These are phyloP conservation scores for Megalopta genalis DNA, from an alignment of 1,140 invertebrate genomes.

Conservation along the genomic window DNA sequence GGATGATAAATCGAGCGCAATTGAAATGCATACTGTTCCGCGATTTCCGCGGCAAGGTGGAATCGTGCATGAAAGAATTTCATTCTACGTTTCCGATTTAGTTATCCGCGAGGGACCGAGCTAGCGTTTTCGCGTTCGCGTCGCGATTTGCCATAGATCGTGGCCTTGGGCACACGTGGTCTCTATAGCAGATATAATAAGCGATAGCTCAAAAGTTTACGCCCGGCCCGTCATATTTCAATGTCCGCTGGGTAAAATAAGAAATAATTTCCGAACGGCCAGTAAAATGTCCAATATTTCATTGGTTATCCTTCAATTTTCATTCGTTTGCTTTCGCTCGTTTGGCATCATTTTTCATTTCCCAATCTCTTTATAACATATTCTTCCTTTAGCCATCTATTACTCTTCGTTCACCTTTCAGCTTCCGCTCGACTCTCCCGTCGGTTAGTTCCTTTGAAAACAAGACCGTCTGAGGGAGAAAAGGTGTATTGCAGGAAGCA, in stretches of 20 bases:
- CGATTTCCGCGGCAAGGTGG: too few species aligned
- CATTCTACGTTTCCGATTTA: too few species aligned
- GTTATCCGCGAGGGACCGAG: too few species aligned
- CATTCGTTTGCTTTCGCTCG: conserved; percentile 4
- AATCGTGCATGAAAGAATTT: too few species aligned
- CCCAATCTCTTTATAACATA: conserved; percentile 48
- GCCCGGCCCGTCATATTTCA: background rate
- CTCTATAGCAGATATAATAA: background rate
- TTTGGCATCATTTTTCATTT: conserved; percentile 46
- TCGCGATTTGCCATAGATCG: too few species aligned
- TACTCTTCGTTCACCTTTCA: conserved; percentile 50
- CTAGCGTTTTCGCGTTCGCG: too few species aligned
- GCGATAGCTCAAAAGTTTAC: background rate
- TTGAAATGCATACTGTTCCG: too few species aligned
- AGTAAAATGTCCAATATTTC: background rate
- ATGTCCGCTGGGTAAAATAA: background rate
- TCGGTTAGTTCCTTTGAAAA: conserved; percentile 49
- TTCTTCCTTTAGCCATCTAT: conserved; percentile 45
- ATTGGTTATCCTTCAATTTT: conserved; percentile 22
- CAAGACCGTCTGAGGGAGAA: conserved; percentile 27
- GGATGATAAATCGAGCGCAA: too few species aligned
- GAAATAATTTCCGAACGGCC: background rate
- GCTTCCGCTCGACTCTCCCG: conserved; percentile 34
- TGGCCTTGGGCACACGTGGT: too few species aligned
- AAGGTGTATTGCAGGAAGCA: conserved; percentile 27